phyloP scores from a whole-genome alignment of 2,113 vertebrate species.

The Todiramphus chloris region DNA sequence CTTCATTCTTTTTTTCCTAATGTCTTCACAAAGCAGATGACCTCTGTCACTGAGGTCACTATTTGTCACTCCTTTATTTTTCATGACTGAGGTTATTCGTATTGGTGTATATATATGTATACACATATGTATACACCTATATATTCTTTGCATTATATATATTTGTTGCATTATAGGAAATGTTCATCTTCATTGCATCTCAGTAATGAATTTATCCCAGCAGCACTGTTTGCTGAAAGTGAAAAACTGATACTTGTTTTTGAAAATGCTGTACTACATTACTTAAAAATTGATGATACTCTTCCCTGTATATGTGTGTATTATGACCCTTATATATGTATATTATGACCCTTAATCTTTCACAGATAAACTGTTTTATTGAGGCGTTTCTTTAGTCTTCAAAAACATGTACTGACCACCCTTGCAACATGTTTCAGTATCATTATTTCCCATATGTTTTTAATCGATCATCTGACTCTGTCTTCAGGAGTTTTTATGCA shows the following conservation, averaged over 20 bases:
- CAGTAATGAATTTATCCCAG: neutral
- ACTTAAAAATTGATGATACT: neutral
- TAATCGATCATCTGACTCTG: neutral
- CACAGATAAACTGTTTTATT: neutral
- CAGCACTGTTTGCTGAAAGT: neutral
- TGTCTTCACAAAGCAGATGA: neutral
- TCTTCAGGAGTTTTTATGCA: constrained; percentile 4
- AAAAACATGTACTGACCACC: neutral
- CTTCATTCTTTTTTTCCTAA: neutral
- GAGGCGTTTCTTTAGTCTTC: neutral
- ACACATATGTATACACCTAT: too few species aligned
- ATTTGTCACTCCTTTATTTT: neutral
- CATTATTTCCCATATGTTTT: constrained; percentile 4
- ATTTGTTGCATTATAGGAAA: neutral
- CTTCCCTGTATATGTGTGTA: neutral
- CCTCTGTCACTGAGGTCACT: neutral
- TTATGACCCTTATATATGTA: too few species aligned
- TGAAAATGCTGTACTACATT: neutral
- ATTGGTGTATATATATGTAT: too few species aligned
- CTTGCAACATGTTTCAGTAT: neutral
- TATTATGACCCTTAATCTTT: neutral
- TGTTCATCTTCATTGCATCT: neutral
- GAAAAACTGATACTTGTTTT: neutral
- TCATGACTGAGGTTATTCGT: neutral
- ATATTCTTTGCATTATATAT: neutral